Conservation (phyloP, 2,888 invertebrate genomes). For the Dendrolimus pini region DNA sequence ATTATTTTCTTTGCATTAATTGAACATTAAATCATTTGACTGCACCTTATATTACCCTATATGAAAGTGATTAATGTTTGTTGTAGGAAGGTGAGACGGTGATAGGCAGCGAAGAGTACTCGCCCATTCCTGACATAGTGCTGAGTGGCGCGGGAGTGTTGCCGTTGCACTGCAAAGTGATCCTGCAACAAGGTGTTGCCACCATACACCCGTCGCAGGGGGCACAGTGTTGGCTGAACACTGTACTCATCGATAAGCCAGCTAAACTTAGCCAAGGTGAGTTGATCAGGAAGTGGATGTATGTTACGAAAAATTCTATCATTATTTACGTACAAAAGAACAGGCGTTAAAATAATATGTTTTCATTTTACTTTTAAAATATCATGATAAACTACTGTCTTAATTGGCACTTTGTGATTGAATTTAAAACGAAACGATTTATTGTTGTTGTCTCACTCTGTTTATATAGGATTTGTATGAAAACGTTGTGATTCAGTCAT, state of each 20-base stretch:
- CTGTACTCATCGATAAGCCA: constrained; percentile 85
- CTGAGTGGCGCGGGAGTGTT: constrained; percentile 86
- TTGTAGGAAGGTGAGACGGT: constrained; percentile 88
- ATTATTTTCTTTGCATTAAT: no score
- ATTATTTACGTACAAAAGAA: no score
- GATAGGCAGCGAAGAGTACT: constrained; percentile 87
- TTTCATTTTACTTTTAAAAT: no score
- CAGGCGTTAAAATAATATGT: no score
- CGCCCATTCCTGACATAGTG: constrained; percentile 85
- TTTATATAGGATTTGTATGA: no score
- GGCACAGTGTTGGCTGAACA: constrained; percentile 90
- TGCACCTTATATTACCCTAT: constrained; percentile 86
- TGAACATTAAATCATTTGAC: no score
- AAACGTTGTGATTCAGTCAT: no score
- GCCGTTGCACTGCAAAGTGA: constrained; percentile 86
- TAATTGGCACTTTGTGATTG: no score
- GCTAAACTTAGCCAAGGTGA: constrained; percentile 85
- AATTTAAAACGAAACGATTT: no score
- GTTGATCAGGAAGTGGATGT: neutral
- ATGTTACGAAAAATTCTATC: no score
- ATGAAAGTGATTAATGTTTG: constrained; percentile 77
- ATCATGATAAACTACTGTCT: no score
- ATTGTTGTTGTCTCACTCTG: no score
- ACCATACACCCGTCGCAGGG: constrained; percentile 83
- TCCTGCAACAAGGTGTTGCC: constrained; percentile 82